Evolutionary conservation across 2,113 vertebrate genomes (phyloP).

Genomic region (Eolophus roseicapilla): DNA sequence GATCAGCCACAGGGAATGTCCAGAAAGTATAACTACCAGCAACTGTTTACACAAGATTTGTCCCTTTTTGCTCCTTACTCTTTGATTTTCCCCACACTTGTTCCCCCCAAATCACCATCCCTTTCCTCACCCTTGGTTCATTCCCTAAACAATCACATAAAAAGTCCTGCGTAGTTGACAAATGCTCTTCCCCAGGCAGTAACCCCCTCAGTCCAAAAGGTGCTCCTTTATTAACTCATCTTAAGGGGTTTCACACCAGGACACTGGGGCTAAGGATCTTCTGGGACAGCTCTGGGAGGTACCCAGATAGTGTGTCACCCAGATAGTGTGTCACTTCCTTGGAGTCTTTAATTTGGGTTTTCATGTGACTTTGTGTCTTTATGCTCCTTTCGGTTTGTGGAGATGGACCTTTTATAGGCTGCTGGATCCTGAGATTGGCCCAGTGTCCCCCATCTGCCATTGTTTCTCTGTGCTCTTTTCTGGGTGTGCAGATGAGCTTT

Average conservation of each 20-base stretch:
- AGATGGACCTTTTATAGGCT: background rate
- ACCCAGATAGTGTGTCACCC: background rate
- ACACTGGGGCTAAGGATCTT: rapidly evolving
- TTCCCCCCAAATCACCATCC: rapidly evolving
- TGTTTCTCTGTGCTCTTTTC: background rate
- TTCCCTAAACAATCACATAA: background rate
- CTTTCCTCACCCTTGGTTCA: background rate
- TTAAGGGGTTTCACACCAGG: background rate
- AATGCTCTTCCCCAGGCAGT: background rate
- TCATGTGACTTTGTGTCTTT: background rate
- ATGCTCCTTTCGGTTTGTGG: background rate
- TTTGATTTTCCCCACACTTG: background rate
- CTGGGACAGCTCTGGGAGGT: background rate
- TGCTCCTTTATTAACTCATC: background rate
- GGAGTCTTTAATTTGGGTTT: background rate
- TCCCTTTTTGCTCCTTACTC: background rate
- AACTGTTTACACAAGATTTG: background rate
- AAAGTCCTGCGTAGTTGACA: background rate
- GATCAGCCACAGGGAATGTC: background rate
- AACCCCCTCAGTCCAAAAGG: background rate
- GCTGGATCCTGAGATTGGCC: background rate
- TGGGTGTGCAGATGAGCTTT: background rate
- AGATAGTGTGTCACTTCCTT: background rate
- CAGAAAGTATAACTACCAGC: background rate
- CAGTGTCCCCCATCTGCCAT: background rate